Conservation (phyloP, 2,888 invertebrate species). For the Xestia ashworthii region DNA sequence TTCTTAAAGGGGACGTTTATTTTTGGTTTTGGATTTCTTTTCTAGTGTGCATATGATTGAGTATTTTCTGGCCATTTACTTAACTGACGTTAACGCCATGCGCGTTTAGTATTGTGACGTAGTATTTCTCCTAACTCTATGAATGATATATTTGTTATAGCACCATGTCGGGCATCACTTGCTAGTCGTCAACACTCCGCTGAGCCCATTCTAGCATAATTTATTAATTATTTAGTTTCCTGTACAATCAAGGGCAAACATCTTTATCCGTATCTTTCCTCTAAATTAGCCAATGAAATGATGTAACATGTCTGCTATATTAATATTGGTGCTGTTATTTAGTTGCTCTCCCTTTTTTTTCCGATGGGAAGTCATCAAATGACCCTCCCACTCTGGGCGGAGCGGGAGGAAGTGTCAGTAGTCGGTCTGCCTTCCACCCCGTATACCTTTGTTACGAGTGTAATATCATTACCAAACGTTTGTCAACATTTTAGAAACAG, state of each 20-base stretch:
- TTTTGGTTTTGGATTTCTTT: background rate
- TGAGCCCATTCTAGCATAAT: conserved; percentile 8
- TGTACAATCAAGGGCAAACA: conserved; percentile 24
- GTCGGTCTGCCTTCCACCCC: too few species aligned
- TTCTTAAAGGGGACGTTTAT: background rate
- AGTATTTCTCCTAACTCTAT: background rate
- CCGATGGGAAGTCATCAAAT: too few species aligned
- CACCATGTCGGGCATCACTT: background rate
- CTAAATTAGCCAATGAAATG: background rate
- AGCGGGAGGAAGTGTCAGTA: too few species aligned
- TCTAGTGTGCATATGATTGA: background rate
- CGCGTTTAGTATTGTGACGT: background rate
- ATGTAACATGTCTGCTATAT: background rate
- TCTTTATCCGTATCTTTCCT: background rate
- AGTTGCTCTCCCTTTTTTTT: too few species aligned
- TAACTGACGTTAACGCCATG: background rate
- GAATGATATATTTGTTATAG: background rate
- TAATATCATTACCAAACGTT: background rate
- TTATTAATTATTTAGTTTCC: conserved; percentile 12
- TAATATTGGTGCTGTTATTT: background rate
- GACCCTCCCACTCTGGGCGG: too few species aligned
- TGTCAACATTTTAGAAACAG: background rate
- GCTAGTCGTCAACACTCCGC: conserved; percentile 14
- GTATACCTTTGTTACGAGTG: background rate
- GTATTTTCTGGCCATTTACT: background rate